These are phyloP conservation scores for Eurois occulta DNA, from an alignment of 2,888 invertebrate species.

Conservation along the genomic window DNA sequence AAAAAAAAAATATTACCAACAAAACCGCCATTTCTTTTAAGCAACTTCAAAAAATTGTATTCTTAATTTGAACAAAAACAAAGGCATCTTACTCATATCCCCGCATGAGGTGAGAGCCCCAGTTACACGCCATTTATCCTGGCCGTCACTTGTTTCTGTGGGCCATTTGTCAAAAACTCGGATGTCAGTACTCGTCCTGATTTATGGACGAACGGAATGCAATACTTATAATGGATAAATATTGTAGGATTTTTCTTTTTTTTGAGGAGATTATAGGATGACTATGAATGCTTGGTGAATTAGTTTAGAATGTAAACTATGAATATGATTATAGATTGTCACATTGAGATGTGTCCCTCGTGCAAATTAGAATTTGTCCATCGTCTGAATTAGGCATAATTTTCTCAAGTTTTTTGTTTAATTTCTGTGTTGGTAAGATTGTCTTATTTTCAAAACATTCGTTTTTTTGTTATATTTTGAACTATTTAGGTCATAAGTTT, in stretches of 20 bases:
- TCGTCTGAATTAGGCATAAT: no score
- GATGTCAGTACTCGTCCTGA: conserved; percentile 86
- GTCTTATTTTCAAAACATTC: no score
- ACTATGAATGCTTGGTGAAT: conserved; percentile 32
- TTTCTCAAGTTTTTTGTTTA: no score
- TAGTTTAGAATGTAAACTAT: not conserved
- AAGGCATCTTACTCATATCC: conserved; percentile 40
- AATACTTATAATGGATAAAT: conserved; percentile 90
- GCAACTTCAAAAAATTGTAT: not conserved
- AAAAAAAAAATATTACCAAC: not conserved
- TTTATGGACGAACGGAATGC: conserved; percentile 84
- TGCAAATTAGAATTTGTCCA: no score
- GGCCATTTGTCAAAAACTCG: conserved; percentile 89
- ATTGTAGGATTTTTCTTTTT: conserved; percentile 83
- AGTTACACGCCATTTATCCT: conserved; percentile 86
- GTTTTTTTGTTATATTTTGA: no score
- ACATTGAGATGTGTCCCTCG: not conserved
- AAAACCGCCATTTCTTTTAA: not conserved
- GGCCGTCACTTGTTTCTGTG: conserved; percentile 83
- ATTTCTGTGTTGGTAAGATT: no score
- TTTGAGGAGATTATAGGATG: conserved; percentile 73
- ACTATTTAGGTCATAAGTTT: no score
- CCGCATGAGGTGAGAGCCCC: conserved; percentile 71
- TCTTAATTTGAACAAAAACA: conserved; percentile 51
- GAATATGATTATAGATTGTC: not conserved